Percentiles rank a stretch among this genome's conserved stretches.
Evolutionary conservation across 2,888 invertebrate genomes (phyloP).

Genomic region (Geophilus truncorum): DNA sequence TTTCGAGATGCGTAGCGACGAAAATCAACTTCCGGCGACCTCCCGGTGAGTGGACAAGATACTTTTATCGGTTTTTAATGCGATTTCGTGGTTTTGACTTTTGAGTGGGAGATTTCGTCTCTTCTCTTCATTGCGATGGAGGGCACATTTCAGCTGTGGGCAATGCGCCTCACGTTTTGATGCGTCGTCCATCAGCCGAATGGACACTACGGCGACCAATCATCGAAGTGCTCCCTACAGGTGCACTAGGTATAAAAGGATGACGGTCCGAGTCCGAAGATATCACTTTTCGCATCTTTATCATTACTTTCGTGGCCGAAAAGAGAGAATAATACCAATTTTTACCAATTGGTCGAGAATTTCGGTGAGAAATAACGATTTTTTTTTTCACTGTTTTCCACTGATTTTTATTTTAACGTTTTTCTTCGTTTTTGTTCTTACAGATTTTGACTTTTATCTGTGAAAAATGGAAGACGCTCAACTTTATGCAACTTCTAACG

Average conservation of each 20-base stretch:
- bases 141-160: not conserved
- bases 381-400: too few relatives aligned
- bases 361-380: too few relatives aligned
- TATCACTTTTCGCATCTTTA: not conserved
- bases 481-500: slow-evolving; percentile 63
- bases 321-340: too few relatives aligned
- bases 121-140: not conserved
- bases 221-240: not conserved
- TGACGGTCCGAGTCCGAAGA: not conserved
- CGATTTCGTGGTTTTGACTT: too few relatives aligned
- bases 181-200: not conserved
- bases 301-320: not conserved
- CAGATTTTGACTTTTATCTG: not conserved
- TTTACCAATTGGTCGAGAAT: too few relatives aligned
- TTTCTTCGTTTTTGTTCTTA: not conserved
- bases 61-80: not conserved
- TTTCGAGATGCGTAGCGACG: too few relatives aligned
- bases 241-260: not conserved
- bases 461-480: slow-evolving; percentile 58
- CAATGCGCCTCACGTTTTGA: not conserved
- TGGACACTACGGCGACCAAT: not conserved
- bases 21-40: too few relatives aligned
- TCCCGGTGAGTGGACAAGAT: too few relatives aligned
- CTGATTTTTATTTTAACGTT: not conserved
- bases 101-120: not conserved